Evolutionary conservation across 1,140 invertebrate species (phyloP).

Genomic region (Marisa cornuarietis): DNA sequence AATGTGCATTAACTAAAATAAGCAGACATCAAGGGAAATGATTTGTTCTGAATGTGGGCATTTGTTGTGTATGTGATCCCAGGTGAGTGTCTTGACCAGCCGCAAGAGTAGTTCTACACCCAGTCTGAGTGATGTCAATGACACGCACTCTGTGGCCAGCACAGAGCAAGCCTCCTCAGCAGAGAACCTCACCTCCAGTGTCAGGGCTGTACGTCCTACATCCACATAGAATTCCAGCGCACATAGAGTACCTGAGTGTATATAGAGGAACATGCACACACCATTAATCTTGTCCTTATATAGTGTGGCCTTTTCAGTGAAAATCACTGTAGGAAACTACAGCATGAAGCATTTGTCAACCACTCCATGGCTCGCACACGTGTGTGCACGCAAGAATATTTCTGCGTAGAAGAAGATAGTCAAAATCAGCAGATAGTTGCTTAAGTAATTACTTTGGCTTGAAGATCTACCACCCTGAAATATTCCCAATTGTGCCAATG

Average conservation of each 20-base stretch:
- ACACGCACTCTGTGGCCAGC: slow-evolving; percentile 60
- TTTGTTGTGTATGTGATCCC: slow-evolving; percentile 4
- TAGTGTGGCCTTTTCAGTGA: too few species aligned
- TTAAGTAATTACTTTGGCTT: background rate
- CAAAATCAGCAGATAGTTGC: background rate
- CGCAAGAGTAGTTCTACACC: slow-evolving; percentile 93
- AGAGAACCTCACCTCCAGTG: slow-evolving; percentile 61
- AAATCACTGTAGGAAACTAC: too few species aligned
- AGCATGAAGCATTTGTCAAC: too few species aligned
- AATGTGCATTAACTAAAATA: too few species aligned
- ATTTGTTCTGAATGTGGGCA: background rate
- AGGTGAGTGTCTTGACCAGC: slow-evolving; percentile 72
- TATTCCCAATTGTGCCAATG: background rate
- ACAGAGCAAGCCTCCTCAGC: slow-evolving; percentile 65
- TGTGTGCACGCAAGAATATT: too few species aligned
- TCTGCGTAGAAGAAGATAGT: too few species aligned
- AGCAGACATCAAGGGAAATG: too few species aligned
- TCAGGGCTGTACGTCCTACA: slow-evolving; percentile 56
- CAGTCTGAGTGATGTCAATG: slow-evolving; percentile 64
- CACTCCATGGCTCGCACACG: too few species aligned
- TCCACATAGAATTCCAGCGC: too few species aligned
- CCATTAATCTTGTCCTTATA: background rate
- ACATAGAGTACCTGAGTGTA: background rate
- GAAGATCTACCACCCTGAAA: background rate
- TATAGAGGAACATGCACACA: background rate